A percentile compares a stretch with the other conserved stretches of the same genome.
phyloP scores from a whole-genome alignment of 1,140 invertebrate genomes.

The Phymastichus coffea region DNA sequence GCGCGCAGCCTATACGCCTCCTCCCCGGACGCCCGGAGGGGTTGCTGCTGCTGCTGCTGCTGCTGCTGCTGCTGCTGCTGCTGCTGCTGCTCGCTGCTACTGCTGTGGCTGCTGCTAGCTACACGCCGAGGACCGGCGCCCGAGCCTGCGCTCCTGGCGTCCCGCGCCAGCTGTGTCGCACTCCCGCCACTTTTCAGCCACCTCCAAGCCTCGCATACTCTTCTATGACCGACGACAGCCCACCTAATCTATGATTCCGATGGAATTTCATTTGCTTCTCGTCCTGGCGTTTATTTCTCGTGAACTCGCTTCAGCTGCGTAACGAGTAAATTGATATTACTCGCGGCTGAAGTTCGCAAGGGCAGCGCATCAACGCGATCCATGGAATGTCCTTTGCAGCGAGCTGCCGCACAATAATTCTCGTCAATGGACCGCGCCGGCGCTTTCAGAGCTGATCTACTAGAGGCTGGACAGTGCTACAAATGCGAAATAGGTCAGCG shows the following conservation, averaged over 20 bases:
- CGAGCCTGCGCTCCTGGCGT: constrained; percentile 36
- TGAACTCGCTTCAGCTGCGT: neutral
- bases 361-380: no score
- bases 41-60: neutral
- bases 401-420: no score
- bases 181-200: neutral
- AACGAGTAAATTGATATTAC: neutral
- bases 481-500: no score
- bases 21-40: constrained; percentile 2
- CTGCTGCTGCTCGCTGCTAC: neutral
- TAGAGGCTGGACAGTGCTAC: no score
- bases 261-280: neutral
- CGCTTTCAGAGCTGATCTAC: no score
- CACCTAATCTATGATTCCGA: neutral
- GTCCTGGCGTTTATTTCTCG: neutral
- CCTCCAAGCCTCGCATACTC: neutral
- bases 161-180: neutral
- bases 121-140: constrained; percentile 3
- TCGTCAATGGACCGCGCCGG: no score
- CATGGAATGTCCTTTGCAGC: no score
- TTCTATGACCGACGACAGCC: neutral
- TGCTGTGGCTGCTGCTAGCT: neutral
- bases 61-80: neutral
- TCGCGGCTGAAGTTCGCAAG: no score
- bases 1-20: constrained; percentile 14